Evolutionary conservation across 2,797 vertebrate species (phyloP), one percentile per base, ranked within the genome.

Genomic region (Melanotaenia nigrans): DNA sequence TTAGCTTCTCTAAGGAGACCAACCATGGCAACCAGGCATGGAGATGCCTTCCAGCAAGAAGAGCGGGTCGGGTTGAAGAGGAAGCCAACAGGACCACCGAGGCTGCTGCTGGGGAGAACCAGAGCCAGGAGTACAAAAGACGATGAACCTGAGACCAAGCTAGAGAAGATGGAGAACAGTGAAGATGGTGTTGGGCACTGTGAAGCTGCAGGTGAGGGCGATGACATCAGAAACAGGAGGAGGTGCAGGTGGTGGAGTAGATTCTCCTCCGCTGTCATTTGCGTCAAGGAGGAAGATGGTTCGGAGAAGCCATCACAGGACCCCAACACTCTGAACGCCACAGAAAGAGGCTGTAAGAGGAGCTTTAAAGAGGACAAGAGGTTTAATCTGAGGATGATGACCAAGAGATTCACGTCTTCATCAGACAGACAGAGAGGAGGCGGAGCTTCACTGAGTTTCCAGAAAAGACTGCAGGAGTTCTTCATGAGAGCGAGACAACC

Each of bases 281-380:
- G 96, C 65, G 92, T 95, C 68, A 93, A 93, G 73, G 95, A 89
- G 85, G 86, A 57, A 30, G 42, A 49, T 35, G 1, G 59, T 57
- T 38, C 3, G 9, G 51, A 6, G 5, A 33, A 38, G 7, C 28
- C 20, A 45, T 28, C 49, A 53, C 51, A 25, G 22, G 32, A 71
- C 2, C 2, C 12, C 1, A 49, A 13, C 6, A 3, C 1, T 7
- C 32, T 3, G 0, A 6, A 24, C 0, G 14, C 1, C 3, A 42
- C 38, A 36, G 36, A 45, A 8, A 16, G 14, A 20, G 16, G 35
- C 35, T 11, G 9, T 36, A 36, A 36, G 35, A 36, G 1, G 35
- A 36, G 14, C 18, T 20, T 45, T 20, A 45, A 45, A 7, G 11
- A 30, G 10, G n/a, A n/a, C 54, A 62, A 1, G 55, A 58, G 35